phyloP scores from a whole-genome alignment of 2,797 vertebrate species.

The Vultur gryphus region DNA sequence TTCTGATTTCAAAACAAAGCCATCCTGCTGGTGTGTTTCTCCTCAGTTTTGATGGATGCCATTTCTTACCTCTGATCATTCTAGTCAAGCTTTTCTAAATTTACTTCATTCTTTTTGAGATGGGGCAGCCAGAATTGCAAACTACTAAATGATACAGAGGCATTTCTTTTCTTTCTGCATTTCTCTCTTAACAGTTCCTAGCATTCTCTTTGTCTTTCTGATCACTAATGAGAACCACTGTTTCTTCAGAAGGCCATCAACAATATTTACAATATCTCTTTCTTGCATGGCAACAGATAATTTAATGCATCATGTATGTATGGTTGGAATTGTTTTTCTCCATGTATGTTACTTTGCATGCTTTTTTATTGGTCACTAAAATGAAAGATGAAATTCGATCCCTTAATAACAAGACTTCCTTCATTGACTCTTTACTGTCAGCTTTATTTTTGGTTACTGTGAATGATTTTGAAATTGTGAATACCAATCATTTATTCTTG shows the following conservation, averaged over 20 bases:
- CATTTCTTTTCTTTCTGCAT: not conserved
- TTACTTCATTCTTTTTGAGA: not conserved
- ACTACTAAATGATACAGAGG: not conserved
- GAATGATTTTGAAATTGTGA: not conserved
- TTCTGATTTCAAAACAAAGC: not conserved
- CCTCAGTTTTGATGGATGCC: not conserved
- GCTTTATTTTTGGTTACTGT: not conserved
- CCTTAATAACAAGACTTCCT: not conserved
- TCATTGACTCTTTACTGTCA: not conserved
- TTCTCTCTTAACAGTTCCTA: not conserved
- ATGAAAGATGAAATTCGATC: not conserved
- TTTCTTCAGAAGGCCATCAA: not conserved
- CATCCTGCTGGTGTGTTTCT: not conserved
- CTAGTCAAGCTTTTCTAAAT: not conserved
- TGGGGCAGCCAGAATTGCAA: not conserved
- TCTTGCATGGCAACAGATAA: not conserved
- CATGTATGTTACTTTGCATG: not conserved
- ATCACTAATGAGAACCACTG: not conserved
- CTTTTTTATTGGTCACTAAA: not conserved
- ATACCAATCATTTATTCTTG: not conserved
- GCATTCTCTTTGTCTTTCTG: not conserved
- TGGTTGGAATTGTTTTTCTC: not conserved
- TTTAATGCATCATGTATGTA: not conserved
- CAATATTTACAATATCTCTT: not conserved
- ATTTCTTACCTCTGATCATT: not conserved